Base-by-base conservation (phyloP, 2,888 invertebrate species). In the Pterobdella sp. region DNA sequence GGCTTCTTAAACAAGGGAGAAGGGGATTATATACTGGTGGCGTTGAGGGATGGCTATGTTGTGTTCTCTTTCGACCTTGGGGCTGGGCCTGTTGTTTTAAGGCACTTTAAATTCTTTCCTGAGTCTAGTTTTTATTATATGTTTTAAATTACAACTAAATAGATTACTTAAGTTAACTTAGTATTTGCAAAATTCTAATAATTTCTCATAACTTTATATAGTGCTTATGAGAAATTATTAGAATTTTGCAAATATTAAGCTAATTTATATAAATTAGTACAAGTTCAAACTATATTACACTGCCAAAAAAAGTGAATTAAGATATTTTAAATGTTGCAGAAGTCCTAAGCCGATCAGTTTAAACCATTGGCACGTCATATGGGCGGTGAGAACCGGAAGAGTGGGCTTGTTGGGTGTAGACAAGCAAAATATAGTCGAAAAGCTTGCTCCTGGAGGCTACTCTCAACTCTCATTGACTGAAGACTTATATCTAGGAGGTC, bases 61-160 rank as follows among this genome's bases (percentile, higher is more conserved):
- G 91, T 92, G 85, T 93, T 93, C 85, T 87, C 91, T 80, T 94
- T 90, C 86, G 92, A 93, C 86, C 88, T 94, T 79, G 94, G 93
- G 74, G 92, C 92, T 81, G 93, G 93, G 3, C 89, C 92, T 31
- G 92, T 91, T 7, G 86, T 90, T 36, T 88, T 93, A 42, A 89
- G 92, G 93, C 92, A 82, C 80, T 81, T 68, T 26, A 32, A 3
- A 29, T 4, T 7, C 31, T 26, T 26, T 26, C 18, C 10, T 42
- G 18, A 14, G 42, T n/a, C n/a, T n/a, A n/a, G n/a, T n/a, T n/a
- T n/a, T n/a, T n/a, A n/a, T n/a, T n/a, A n/a, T n/a, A n/a, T n/a
- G n/a, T n/a, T n/a, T n/a, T n/a, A n/a, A n/a, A n/a, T n/a, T n/a
- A n/a, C n/a, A n/a, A n/a, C n/a, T n/a, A n/a, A n/a, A n/a, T n/a